These are phyloP conservation scores for Ctenochaetus hawaiiensis DNA, from an alignment of 2,797 vertebrate species.

Conservation along the genomic window DNA sequence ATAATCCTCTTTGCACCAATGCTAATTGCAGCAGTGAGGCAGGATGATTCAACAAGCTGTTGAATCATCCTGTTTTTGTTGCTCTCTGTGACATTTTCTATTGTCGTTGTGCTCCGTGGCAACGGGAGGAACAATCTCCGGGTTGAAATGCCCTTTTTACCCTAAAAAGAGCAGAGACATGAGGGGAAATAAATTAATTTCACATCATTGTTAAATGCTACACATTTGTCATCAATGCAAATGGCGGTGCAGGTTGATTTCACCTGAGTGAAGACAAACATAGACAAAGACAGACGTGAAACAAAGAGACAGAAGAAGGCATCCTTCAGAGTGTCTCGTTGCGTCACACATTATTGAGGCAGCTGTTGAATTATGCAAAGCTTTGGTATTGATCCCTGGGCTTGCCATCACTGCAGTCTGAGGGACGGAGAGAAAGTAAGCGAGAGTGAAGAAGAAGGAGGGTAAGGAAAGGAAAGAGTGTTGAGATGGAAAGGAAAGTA, in stretches of 20 bases:
- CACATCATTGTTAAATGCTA: neutral
- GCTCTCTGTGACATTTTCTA: conserved; percentile 20
- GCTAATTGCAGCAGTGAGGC: conserved; percentile 9
- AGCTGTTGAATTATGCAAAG: conserved; percentile 82
- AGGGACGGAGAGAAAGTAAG: conserved; percentile 30
- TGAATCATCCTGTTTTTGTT: conserved; percentile 22
- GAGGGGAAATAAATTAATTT: neutral
- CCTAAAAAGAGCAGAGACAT: neutral
- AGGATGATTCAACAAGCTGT: neutral
- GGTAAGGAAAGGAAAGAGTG: neutral
- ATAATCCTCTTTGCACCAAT: conserved; percentile 16
- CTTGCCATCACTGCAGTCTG: conserved; percentile 74
- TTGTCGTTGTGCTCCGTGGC: neutral
- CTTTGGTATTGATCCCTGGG: conserved; percentile 78
- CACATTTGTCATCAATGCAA: conserved; percentile 22
- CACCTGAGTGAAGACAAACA: conserved; percentile 16
- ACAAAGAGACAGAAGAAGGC: conserved; percentile 14
- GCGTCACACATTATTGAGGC: conserved; percentile 80
- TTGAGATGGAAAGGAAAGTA: neutral
- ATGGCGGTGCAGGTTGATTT: conserved; percentile 8
- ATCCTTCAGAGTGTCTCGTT: conserved; percentile 59
- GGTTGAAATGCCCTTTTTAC: neutral
- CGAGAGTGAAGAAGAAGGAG: conserved; percentile 5
- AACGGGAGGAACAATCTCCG: conserved; percentile 2
- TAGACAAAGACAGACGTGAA: neutral